These are phyloP conservation scores for Cinclus mexicanus DNA, from an alignment of 2,113 vertebrate genomes.

Conservation along the genomic window DNA sequence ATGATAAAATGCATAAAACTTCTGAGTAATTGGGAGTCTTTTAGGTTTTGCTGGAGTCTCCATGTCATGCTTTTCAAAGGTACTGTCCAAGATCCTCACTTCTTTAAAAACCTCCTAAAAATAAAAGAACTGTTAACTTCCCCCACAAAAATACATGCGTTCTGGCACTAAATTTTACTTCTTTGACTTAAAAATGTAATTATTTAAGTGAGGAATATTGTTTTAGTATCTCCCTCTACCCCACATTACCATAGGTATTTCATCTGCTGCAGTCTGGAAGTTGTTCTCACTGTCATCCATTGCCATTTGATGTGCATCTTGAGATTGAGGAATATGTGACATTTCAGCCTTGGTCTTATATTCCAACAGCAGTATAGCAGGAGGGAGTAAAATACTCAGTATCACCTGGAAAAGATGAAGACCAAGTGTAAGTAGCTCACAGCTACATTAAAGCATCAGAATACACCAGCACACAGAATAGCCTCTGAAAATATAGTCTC, in stretches of 20 bases:
- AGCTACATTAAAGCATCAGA: background rate
- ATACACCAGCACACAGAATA: background rate
- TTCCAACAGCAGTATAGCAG: slow-evolving; percentile 94
- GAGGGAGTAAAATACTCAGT: slow-evolving; percentile 94
- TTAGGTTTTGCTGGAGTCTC: slow-evolving; percentile 88
- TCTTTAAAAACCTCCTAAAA: slow-evolving; percentile 95
- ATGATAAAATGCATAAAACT: slow-evolving; percentile 97
- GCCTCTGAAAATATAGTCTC: background rate
- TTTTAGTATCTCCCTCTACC: background rate
- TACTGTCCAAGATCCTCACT: slow-evolving; percentile 80
- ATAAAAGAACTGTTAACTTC: slow-evolving; percentile 13
- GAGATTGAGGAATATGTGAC: slow-evolving; percentile 98
- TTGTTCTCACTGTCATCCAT: slow-evolving; percentile 99
- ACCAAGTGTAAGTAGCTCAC: background rate
- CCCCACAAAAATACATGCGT: background rate
- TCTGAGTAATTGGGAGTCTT: slow-evolving; percentile 91
- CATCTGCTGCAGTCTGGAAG: slow-evolving; percentile 86
- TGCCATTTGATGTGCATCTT: slow-evolving; percentile 96
- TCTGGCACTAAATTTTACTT: background rate
- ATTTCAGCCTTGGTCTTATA: slow-evolving; percentile 99
- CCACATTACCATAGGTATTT: slow-evolving; percentile 90
- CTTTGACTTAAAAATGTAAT: background rate
- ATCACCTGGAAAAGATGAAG: slow-evolving; percentile 85
- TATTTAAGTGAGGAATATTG: background rate
- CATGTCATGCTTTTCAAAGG: slow-evolving; percentile 84